Evolutionary conservation across 1,140 invertebrate species (phyloP).

Genomic region (Argopecten irradians): DNA sequence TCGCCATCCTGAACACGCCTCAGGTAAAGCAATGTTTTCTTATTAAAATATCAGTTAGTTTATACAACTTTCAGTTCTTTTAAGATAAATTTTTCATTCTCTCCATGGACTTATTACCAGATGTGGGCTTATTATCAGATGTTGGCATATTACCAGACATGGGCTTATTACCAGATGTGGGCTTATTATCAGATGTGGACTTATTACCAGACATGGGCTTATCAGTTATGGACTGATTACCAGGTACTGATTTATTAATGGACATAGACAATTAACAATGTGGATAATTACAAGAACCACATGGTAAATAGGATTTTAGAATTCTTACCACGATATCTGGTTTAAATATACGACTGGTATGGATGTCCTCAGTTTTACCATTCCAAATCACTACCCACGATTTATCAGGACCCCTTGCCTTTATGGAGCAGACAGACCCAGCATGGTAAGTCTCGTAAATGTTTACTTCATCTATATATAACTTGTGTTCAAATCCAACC

Average conservation of each 20-base stretch:
- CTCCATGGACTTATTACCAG: no score
- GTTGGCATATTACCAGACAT: neutral
- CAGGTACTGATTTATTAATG: neutral
- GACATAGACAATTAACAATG: no score
- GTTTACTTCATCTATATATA: conserved; percentile 43
- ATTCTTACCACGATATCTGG: conserved; percentile 40
- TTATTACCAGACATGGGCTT: no score
- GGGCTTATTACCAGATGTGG: no score
- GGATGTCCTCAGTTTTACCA: neutral
- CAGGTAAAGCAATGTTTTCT: no score
- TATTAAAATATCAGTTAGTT: no score
- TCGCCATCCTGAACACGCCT: no score
- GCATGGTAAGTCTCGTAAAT: conserved; percentile 57
- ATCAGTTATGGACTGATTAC: neutral
- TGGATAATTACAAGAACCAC: neutral
- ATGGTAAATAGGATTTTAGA: neutral
- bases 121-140: no score
- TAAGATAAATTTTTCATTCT: no score
- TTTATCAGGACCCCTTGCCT: conserved; percentile 36
- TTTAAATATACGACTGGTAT: conserved; percentile 43
- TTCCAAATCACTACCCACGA: conserved; percentile 40
- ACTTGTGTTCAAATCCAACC: conserved; percentile 45
- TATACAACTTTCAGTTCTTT: no score
- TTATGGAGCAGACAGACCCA: conserved; percentile 43
- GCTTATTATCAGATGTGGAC: no score